Evolutionary conservation across 2,113 vertebrate genomes (phyloP).

Genomic region (Percina caprodes): DNA sequence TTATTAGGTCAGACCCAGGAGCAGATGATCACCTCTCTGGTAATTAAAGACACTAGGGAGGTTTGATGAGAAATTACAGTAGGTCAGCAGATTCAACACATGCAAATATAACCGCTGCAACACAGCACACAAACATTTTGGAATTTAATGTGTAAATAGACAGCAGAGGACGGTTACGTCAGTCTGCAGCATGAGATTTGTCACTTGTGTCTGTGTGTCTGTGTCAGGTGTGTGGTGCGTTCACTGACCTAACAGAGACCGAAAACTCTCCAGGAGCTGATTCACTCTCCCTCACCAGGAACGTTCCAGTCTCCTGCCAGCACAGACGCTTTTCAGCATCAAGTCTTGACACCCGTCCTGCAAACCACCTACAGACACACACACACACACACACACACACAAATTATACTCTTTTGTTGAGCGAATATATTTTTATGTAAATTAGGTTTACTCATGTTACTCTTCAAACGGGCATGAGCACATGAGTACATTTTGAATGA

Average conservation of each 20-base stretch:
- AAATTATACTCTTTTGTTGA: background rate
- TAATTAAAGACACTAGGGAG: background rate
- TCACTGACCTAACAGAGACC: constrained; percentile 91
- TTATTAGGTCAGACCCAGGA: background rate
- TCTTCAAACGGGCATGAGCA: background rate
- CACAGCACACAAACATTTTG: background rate
- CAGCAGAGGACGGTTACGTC: background rate
- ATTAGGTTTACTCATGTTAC: background rate
- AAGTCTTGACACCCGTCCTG: constrained; percentile 89
- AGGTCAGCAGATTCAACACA: constrained; percentile 8
- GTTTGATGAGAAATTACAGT: background rate
- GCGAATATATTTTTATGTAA: background rate
- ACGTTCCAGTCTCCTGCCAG: constrained; percentile 87
- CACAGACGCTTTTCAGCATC: constrained; percentile 89
- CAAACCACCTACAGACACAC: constrained; percentile 88
- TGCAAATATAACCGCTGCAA: constrained; percentile 16
- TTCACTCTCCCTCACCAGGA: constrained; percentile 94
- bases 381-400: background rate
- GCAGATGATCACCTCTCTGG: background rate
- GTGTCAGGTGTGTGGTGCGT: constrained; percentile 11
- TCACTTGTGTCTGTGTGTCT: background rate
- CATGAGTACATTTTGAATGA: background rate
- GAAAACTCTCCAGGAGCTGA: constrained; percentile 95
- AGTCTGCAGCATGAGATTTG: background rate
- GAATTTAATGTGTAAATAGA: background rate